Evolutionary conservation across 2,888 invertebrate genomes (phyloP).

Genomic region (Vesta saturnalis): DNA sequence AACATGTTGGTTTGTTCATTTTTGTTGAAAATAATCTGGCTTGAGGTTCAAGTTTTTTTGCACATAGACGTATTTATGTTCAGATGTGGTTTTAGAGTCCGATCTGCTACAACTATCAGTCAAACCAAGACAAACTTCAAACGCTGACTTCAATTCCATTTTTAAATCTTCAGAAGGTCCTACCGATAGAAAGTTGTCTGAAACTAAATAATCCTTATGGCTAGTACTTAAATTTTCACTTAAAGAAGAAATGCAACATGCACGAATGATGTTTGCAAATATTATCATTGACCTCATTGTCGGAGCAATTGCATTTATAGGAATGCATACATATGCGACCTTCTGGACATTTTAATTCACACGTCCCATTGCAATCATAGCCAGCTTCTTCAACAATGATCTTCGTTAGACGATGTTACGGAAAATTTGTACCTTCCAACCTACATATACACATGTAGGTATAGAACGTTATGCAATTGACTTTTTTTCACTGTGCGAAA

Average conservation of each 20-base stretch:
- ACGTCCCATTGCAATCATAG: not conserved
- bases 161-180: not conserved
- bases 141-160: not conserved
- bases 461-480: too few species aligned
- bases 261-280: not conserved
- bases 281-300: not conserved
- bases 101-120: not conserved
- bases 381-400: not conserved
- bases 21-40: not conserved
- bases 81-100: not conserved
- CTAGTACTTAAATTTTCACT: too few species aligned
- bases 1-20: not conserved
- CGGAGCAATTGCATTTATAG: not conserved
- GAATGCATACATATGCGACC: too few species aligned
- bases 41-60: not conserved
- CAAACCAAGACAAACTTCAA: not conserved
- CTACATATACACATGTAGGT: too few species aligned
- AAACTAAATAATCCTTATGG: too few species aligned
- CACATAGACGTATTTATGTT: not conserved
- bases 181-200: too few species aligned
- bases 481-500: too few species aligned
- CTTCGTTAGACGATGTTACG: too few species aligned
- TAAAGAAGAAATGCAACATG: not conserved
- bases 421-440: too few species aligned
- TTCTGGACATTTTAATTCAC: not conserved